phyloP scores from a whole-genome alignment of 2,113 vertebrate genomes.

The Trichomycterus rosablanca region DNA sequence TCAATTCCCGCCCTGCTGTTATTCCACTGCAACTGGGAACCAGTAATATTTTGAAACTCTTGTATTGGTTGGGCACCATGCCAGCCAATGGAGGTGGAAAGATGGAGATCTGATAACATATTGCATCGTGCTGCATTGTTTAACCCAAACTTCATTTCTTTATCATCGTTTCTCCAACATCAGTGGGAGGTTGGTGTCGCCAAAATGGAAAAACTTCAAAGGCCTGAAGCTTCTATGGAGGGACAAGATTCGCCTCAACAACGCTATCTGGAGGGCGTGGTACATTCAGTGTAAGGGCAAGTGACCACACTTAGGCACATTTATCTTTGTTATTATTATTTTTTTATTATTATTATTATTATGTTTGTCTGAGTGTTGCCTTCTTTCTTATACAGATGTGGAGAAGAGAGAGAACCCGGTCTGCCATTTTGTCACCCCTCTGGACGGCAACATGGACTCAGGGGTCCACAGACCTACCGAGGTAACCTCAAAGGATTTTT shows the following conservation, averaged over 20 bases:
- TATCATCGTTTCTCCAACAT: conserved; percentile 6
- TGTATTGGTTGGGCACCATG: too few relatives aligned
- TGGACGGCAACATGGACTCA: conserved; percentile 82
- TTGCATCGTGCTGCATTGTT: too few relatives aligned
- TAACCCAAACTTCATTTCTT: not conserved
- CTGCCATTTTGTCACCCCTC: conserved; percentile 91
- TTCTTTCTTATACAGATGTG: conserved; percentile 70
- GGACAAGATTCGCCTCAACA: conserved; percentile 98
- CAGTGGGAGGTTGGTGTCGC: conserved; percentile 93
- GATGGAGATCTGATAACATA: too few relatives aligned
- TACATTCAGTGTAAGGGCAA: conserved; percentile 93
- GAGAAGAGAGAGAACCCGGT: conserved; percentile 92
- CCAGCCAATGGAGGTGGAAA: too few relatives aligned
- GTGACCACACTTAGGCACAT: not conserved
- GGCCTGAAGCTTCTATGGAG: conserved; percentile 95
- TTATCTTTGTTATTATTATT: not conserved
- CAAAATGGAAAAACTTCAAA: conserved; percentile 99
- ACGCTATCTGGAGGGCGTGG: conserved; percentile 99
- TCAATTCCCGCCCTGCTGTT: too few relatives aligned
- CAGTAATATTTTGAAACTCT: too few relatives aligned
- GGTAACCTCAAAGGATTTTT: conserved; percentile 58
- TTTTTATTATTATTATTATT: too few relatives aligned
- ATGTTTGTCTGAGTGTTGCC: not conserved
- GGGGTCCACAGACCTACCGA: conserved; percentile 84
- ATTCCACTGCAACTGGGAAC: too few relatives aligned